Conservation (phyloP, 2,113 vertebrate species). For the Thalassoma bifasciatum region DNA sequence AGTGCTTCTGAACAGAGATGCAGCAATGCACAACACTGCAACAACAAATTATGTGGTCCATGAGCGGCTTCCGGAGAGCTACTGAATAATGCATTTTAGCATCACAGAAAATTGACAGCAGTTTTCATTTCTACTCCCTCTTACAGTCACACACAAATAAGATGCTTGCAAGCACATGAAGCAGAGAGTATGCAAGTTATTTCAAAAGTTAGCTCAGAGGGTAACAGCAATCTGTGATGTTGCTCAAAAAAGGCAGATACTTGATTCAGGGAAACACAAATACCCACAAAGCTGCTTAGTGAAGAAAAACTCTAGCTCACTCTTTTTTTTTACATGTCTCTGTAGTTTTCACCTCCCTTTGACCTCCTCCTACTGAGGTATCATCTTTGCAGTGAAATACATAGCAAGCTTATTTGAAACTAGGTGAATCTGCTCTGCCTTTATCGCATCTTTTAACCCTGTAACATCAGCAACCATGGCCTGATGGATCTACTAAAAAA, state of each 20-base stretch:
- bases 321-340: not conserved
- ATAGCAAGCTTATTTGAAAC: not conserved
- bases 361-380: constrained; percentile 3
- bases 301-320: not conserved
- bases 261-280: not conserved
- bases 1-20: constrained; percentile 25
- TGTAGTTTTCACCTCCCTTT: constrained; percentile 4
- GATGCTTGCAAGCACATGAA: constrained; percentile 28
- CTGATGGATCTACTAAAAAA: not conserved
- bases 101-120: constrained; percentile 47
- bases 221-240: constrained; percentile 33
- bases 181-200: constrained; percentile 44
- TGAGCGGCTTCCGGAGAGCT: constrained; percentile 28
- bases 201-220: constrained; percentile 29
- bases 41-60: constrained; percentile 33
- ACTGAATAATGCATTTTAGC: constrained; percentile 71
- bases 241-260: constrained; percentile 59
- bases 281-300: not conserved
- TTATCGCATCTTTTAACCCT: not conserved
- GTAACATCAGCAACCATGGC: not conserved
- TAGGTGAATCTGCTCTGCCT: not conserved
- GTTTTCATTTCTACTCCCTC: constrained; percentile 39
- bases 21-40: constrained; percentile 5
- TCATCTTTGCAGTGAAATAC: not conserved
- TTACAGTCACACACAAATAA: constrained; percentile 16